Evolutionary conservation across 2,113 vertebrate genomes (phyloP), one percentile per base, ranked within the genome.

Genomic region (Petrocephalus microphthalmus): DNA sequence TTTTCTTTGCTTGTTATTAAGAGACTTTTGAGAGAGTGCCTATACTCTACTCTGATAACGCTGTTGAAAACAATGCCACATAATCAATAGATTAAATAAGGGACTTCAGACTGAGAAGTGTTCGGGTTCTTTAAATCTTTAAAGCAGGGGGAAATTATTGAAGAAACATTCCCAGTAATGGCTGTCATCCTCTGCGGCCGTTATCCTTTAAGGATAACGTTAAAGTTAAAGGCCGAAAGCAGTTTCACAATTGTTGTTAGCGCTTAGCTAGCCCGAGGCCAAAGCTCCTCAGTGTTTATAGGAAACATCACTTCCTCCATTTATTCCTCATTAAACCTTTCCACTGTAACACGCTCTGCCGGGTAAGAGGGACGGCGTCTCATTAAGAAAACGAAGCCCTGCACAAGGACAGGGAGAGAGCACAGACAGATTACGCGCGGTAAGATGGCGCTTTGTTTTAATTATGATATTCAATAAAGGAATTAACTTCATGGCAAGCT

Each of bases 391-490:
- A 19, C 87, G 54, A 51, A 42, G 88, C 89, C 91, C 91, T 93
- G 91, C 89, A 91, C 91, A 89, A 88, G 20, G 89, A 87, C 8
- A 19, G 89, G 78, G 67, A 91, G 91, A 93, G 91, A 92, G 89
- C 90, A 92, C 92, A 93, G 93, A 92, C 91, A 94, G 93, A 94
- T 94, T 94, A 94, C 92, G 92, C 92, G 90, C 91, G 92, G 93
- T 91, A 92, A 94, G 92, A 94, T 93, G 93, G 92, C 91, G 91
- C 92, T 93, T 95, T 93, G 92, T 94, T 94, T 92, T 94, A 95
- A 95, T 94, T 94, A 93, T 92, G 91, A 93, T 94, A 94, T 94
- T 93, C 93, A 94, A 93, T 94, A 94, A 93, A 93, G 91, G 90
- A 91, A 94, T 94, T 93, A 94, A 92, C 93, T 94, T 93, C 92